phyloP scores from a whole-genome alignment of 2,888 invertebrate genomes.

The Platycnemis pennipes region DNA sequence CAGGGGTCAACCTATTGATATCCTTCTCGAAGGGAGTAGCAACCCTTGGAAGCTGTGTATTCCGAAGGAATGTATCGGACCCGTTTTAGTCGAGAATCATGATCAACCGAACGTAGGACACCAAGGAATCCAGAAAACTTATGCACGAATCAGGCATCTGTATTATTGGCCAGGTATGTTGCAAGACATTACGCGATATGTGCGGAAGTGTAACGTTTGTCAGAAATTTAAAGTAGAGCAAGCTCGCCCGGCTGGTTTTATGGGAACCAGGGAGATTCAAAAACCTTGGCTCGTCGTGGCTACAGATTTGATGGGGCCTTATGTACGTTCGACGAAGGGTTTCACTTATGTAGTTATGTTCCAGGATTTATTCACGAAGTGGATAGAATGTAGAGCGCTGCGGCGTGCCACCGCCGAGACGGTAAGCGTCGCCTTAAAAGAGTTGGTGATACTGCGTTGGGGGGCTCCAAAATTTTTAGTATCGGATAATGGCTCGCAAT shows the following conservation, averaged over 20 bases:
- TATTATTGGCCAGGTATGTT: constrained; percentile 75
- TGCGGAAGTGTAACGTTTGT: constrained; percentile 73
- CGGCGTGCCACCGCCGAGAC: neutral
- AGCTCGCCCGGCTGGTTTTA: neutral
- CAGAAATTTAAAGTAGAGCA: constrained; percentile 73
- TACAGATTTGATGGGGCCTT: neutral
- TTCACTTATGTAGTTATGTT: neutral
- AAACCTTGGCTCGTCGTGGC: neutral
- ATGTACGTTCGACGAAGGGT: neutral
- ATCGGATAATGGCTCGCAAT: neutral
- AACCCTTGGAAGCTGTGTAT: constrained; percentile 72
- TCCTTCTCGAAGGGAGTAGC: constrained; percentile 67
- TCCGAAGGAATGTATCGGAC: constrained; percentile 66
- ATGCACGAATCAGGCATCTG: neutral
- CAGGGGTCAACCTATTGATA: constrained; percentile 38
- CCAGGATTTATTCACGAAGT: neutral
- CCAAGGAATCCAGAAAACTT: neutral
- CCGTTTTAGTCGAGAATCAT: neutral
- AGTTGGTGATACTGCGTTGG: neutral
- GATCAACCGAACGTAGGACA: neutral
- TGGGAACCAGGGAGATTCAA: neutral
- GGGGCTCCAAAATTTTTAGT: neutral
- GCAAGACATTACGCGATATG: constrained; percentile 73
- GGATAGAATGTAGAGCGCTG: neutral
- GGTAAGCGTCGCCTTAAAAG: neutral